A percentile compares a stretch with the other conserved stretches of the same genome.
Conservation (phyloP, 2,797 vertebrate species). For the Chiloscyllium punctatum region DNA sequence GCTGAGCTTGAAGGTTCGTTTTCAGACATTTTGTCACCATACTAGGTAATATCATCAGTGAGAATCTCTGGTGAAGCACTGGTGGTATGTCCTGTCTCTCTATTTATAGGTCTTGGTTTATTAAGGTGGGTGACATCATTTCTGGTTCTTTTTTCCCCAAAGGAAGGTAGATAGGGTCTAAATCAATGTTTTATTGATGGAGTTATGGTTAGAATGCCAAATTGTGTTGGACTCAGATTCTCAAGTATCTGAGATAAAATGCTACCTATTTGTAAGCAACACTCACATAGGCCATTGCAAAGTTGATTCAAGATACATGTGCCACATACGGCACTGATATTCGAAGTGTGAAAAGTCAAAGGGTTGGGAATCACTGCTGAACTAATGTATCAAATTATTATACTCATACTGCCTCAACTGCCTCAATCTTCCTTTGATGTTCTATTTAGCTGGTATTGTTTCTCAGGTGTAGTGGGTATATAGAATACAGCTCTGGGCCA, state of each 20-base stretch:
- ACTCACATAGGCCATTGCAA: background rate
- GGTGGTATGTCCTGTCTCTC: no score
- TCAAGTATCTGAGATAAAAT: background rate
- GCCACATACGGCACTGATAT: background rate
- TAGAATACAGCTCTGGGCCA: background rate
- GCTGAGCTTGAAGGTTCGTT: no score
- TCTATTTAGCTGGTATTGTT: background rate
- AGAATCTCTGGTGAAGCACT: no score
- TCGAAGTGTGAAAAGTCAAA: background rate
- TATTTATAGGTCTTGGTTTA: no score
- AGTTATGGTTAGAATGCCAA: no score
- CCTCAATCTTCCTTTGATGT: background rate
- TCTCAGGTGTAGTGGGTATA: background rate
- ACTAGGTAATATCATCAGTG: no score
- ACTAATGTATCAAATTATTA: background rate
- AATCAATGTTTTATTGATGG: no score
- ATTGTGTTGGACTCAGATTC: background rate
- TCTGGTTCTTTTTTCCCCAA: no score
- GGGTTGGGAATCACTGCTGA: no score
- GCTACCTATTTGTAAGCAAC: background rate
- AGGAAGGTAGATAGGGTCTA: no score
- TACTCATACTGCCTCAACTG: background rate
- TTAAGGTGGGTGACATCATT: no score
- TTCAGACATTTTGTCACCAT: no score
- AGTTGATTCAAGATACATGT: background rate